Base-by-base conservation (phyloP, 2,888 invertebrate genomes). In the Xiphydria camelus region DNA sequence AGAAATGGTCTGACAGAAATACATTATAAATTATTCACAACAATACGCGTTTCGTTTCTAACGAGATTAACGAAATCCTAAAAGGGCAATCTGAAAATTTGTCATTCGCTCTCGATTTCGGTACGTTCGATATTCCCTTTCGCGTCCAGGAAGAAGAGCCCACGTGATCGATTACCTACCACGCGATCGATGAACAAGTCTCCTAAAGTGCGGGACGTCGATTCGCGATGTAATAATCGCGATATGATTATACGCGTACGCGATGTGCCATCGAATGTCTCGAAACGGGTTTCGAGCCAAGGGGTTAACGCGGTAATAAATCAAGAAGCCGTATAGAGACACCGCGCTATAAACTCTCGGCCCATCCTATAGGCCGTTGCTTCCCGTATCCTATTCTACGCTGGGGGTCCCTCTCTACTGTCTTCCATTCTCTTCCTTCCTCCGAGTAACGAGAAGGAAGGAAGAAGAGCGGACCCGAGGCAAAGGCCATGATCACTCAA, bases 251-350 rank as follows among this genome's bases (percentile, higher is more conserved):
- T 43, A 43, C 34, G 42, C 41, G 47, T 55, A 45, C 52, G 56
- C 56, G 53, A 51, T 53, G 47, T 52, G 56, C 62, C 60, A n/a
- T 59, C 53, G 58, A 59, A 59, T 51, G 58, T 62, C 61, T 56
- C 57, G 51, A 60, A 58, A 58, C 48, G 55, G 55, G 58, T 62
- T 62, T 56, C 55, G 51, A 61, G 56, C 52, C 52, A 51, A n/a
- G 57, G 65, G 61, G 68, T 70, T 69, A 67, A 71, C 69, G 68
- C 59, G 64, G 53, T 68, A 68, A 73, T 73, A 72, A 73, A 74
- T 72, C 73, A 71, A 68, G 66, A 68, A 68, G 68, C 66, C 68
- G 54, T 66, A n/a, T n/a, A 63, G 64, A 64, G 68, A 64, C 61
- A 66, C 62, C 55, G 55, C 56, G 61, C 63, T 61, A 59, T 68